A percentile compares a stretch with the other conserved stretches of the same genome.
Conservation (phyloP, 2,888 invertebrate genomes). For the Heliconius erato region DNA sequence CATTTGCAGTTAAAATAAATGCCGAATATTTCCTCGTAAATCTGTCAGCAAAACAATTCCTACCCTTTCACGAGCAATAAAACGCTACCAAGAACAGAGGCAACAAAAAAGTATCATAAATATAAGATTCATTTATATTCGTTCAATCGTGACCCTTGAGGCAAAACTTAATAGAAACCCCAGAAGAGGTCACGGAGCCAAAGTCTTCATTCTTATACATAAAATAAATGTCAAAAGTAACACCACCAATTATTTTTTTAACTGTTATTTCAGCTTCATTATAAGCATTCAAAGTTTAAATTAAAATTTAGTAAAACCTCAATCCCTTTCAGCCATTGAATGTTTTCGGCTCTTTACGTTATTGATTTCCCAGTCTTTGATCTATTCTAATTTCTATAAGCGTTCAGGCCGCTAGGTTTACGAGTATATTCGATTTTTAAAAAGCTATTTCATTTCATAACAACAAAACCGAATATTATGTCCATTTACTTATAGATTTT, state of each 20-base stretch:
- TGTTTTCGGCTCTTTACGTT: constrained; percentile 72
- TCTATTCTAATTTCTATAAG: constrained; percentile 64
- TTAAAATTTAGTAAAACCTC: constrained; percentile 75
- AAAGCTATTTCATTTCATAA: neutral
- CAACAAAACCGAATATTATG: neutral
- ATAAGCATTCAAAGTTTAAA: constrained; percentile 70
- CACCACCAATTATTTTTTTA: constrained; percentile 52
- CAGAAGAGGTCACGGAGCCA: constrained; percentile 39
- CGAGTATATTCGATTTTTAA: constrained; percentile 10
- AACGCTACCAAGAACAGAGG: constrained; percentile 81
- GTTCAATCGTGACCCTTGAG: constrained; percentile 77
- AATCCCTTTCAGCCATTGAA: constrained; percentile 73
- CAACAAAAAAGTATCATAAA: constrained; percentile 84
- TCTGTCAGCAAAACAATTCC: constrained; percentile 85
- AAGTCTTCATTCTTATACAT: constrained; percentile 40
- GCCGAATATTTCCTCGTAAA: constrained; percentile 84
- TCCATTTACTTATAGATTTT: neutral
- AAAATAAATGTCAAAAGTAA: constrained; percentile 42
- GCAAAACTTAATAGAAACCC: constrained; percentile 64
- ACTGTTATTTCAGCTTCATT: constrained; percentile 48
- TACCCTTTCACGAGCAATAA: constrained; percentile 86
- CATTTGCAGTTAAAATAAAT: constrained; percentile 81
- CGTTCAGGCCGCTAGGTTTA: constrained; percentile 18
- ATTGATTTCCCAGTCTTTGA: constrained; percentile 76
- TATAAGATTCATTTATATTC: constrained; percentile 86